phyloP scores from a whole-genome alignment of 2,797 vertebrate species.

The Aotus griseimembra region DNA sequence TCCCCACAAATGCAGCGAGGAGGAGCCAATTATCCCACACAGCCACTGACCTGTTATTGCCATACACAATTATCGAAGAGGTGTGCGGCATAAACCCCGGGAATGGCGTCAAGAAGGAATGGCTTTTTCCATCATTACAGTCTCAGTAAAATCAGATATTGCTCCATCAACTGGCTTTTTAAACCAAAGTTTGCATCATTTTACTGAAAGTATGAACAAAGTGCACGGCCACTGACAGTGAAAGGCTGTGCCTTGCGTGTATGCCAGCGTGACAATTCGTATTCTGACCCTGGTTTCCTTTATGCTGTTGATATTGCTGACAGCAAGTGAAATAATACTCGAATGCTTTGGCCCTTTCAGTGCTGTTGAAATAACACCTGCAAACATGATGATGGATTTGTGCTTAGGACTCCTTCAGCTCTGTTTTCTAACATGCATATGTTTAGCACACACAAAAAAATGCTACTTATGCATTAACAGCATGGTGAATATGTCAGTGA shows the following conservation, averaged over 20 bases:
- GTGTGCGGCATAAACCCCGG: neutral
- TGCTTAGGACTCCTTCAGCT: neutral
- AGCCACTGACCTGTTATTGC: slow-evolving; percentile 42
- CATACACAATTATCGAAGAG: slow-evolving; percentile 51
- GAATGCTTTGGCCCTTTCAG: neutral
- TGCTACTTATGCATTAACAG: neutral
- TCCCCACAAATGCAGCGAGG: slow-evolving; percentile 46
- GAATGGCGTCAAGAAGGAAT: slow-evolving; percentile 19
- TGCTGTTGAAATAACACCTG: neutral
- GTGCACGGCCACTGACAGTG: neutral
- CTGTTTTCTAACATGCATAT: neutral
- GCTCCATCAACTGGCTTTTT: slow-evolving; percentile 48
- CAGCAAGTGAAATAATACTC: neutral
- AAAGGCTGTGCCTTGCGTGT: neutral
- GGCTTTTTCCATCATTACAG: slow-evolving; percentile 38
- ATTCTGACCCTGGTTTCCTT: neutral
- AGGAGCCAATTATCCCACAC: slow-evolving; percentile 38
- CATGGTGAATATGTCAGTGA: neutral
- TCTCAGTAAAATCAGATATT: slow-evolving; percentile 55
- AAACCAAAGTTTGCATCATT: slow-evolving; percentile 38
- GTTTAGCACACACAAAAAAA: slow-evolving; percentile 5
- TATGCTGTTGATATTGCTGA: neutral
- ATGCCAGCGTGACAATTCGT: neutral
- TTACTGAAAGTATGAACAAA: slow-evolving; percentile 36
- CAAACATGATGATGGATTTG: neutral